phyloP scores from a whole-genome alignment of 2,113 vertebrate genomes.

The Eublepharis macularius region DNA sequence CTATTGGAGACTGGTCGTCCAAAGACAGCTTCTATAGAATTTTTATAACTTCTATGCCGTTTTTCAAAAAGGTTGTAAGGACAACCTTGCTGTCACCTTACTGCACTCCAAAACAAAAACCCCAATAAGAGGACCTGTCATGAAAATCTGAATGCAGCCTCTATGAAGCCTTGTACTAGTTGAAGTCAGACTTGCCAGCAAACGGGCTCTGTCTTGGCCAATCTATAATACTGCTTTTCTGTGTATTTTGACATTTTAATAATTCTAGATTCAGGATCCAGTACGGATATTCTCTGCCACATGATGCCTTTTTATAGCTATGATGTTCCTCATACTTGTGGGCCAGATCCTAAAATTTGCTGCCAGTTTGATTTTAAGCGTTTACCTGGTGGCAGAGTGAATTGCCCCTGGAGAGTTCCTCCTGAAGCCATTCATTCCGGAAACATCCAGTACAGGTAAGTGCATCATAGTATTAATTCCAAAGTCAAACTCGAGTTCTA shows the following conservation, averaged over 20 bases:
- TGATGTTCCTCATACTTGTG: conserved; percentile 93
- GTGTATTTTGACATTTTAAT: conserved; percentile 40
- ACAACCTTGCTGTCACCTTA: no score
- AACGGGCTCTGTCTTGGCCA: not conserved
- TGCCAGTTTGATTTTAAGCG: conserved; percentile 97
- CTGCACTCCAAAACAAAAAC: no score
- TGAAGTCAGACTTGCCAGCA: not conserved
- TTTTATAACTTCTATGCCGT: no score
- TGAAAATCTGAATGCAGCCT: no score
- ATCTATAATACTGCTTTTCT: not conserved
- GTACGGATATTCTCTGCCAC: conserved; percentile 92
- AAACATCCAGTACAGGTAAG: conserved; percentile 87
- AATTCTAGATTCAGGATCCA: conserved; percentile 81
- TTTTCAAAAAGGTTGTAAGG: no score
- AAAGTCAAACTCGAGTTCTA: not conserved
- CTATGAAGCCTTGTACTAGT: not conserved
- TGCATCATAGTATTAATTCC: not conserved
- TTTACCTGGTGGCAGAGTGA: conserved; percentile 86
- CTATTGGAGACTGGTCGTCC: no score
- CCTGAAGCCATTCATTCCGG: conserved; percentile 85
- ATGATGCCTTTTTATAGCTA: conserved; percentile 99
- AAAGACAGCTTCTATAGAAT: no score
- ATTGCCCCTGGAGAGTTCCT: conserved; percentile 89
- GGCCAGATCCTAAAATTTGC: conserved; percentile 92
- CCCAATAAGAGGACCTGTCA: no score